A percentile compares a stretch with the other conserved stretches of the same genome.
phyloP scores from a whole-genome alignment of 2,113 vertebrate species.

The Phyllostomus hastatus region DNA sequence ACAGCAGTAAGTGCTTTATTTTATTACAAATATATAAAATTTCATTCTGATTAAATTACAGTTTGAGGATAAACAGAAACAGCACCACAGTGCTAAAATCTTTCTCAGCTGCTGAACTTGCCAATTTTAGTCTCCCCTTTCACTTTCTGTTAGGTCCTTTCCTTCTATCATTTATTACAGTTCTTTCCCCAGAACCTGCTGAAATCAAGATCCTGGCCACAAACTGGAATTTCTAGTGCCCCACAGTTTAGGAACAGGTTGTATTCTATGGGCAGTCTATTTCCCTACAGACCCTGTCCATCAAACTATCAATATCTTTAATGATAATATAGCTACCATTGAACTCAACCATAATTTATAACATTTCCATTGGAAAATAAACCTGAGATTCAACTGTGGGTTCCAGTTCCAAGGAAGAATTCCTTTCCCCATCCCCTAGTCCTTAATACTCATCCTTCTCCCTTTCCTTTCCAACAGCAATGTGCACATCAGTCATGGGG shows the following conservation, averaged over 20 bases:
- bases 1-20: background rate
- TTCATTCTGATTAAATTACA: background rate
- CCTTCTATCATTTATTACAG: background rate
- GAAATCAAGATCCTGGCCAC: background rate
- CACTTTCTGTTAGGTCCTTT: background rate
- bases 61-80: background rate
- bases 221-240: background rate
- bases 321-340: no score
- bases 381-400: background rate
- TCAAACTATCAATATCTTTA: background rate
- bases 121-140: background rate
- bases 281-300: background rate
- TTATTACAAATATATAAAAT: background rate
- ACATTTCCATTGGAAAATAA: background rate
- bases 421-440: background rate
- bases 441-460: background rate
- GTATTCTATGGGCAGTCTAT: background rate
- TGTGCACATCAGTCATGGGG: background rate
- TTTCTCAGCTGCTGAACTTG: background rate
- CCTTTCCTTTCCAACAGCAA: background rate
- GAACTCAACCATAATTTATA: background rate
- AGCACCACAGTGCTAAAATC: background rate
- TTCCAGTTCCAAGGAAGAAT: background rate
- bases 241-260: background rate
- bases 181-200: background rate